A percentile compares a stretch with the other conserved stretches of the same genome.
Evolutionary conservation across 2,888 invertebrate species (phyloP).

Genomic region (Eugnorisma glareosa): DNA sequence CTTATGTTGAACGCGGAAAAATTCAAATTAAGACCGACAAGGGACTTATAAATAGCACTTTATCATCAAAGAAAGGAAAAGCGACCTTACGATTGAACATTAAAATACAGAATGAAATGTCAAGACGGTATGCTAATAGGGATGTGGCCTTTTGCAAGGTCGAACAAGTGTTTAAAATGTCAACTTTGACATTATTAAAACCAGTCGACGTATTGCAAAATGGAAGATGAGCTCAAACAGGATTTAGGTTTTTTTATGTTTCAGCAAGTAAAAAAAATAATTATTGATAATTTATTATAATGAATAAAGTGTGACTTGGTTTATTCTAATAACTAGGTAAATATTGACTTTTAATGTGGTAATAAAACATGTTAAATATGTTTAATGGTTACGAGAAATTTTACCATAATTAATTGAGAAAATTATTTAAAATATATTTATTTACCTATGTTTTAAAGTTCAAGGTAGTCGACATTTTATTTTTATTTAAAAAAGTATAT

Average conservation of each 20-base stretch:
- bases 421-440: neutral
- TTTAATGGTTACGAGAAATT: neutral
- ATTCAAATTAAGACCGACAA: neutral
- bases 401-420: neutral
- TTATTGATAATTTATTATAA: slow-evolving; percentile 28
- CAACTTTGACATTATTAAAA: slow-evolving; percentile 84
- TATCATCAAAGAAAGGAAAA: slow-evolving; percentile 45
- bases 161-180: slow-evolving; percentile 69
- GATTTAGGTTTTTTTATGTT: slow-evolving; percentile 40
- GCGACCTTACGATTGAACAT: slow-evolving; percentile 32
- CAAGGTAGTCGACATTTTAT: neutral
- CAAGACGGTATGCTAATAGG: slow-evolving; percentile 63
- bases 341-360: slow-evolving; percentile 16
- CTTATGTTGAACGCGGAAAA: slow-evolving; percentile 28
- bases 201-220: slow-evolving; percentile 73
- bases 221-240: slow-evolving; percentile 64
- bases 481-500: neutral
- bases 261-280: slow-evolving; percentile 27
- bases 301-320: neutral
- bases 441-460: neutral
- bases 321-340: slow-evolving; percentile 14
- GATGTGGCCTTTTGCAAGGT: slow-evolving; percentile 77
- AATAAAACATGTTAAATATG: slow-evolving; percentile 6
- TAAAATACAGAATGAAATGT: slow-evolving; percentile 60
- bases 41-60: slow-evolving; percentile 1